phyloP scores from a whole-genome alignment of 2,888 invertebrate genomes.

The Lycaena phlaeas region DNA sequence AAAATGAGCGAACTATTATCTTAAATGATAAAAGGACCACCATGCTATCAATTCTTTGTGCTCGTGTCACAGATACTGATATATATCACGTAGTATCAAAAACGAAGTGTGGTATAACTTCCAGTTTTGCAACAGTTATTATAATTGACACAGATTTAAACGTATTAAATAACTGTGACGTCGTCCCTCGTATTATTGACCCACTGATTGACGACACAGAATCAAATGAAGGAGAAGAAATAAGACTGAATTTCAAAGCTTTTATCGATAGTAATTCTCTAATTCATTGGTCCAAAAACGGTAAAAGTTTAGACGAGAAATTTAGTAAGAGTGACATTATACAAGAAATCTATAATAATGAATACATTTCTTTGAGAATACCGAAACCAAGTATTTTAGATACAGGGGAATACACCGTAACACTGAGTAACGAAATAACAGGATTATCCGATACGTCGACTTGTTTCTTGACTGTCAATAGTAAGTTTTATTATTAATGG shows the following conservation, averaged over 20 bases:
- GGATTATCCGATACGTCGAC: constrained; percentile 13
- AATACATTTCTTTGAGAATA: constrained; percentile 24
- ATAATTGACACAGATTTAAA: constrained; percentile 18
- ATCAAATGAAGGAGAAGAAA: constrained; percentile 23
- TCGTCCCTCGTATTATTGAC: constrained; percentile 21
- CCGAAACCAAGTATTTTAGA: constrained; percentile 15
- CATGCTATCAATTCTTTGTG: constrained; percentile 19
- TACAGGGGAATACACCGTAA: constrained; percentile 23
- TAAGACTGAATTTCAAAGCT: constrained; percentile 24
- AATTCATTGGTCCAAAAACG: constrained; percentile 23
- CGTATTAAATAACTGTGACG: constrained; percentile 14
- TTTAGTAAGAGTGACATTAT: constrained; percentile 10
- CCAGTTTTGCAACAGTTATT: constrained; percentile 25
- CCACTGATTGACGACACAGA: constrained; percentile 23
- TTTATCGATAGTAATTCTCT: constrained; percentile 19
- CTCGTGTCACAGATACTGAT: constrained; percentile 25
- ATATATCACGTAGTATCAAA: constrained; percentile 26
- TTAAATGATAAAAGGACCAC: constrained; percentile 14
- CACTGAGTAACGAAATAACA: constrained; percentile 17
- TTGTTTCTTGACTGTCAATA: constrained; percentile 21
- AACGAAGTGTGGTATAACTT: constrained; percentile 22
- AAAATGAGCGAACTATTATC: constrained; percentile 20
- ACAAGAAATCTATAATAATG: constrained; percentile 22
- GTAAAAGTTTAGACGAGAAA: constrained; percentile 8
- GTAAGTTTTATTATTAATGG: constrained; percentile 19